These are phyloP conservation scores for Trachelus troglodyta DNA, from an alignment of 2,888 invertebrate genomes.

Conservation along the genomic window DNA sequence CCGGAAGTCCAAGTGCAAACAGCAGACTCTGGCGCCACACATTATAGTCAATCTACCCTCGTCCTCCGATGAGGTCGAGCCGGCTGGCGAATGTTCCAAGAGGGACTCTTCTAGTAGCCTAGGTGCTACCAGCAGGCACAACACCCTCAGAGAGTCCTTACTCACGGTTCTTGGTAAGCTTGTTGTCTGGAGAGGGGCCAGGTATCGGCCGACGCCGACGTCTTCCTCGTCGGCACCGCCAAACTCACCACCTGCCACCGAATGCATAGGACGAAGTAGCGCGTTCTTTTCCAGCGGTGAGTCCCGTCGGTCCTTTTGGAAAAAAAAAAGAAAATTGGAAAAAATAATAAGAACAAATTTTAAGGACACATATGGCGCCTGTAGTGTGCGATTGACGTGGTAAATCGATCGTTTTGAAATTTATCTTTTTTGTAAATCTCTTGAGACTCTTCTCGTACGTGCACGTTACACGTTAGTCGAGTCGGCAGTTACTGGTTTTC, in stretches of 20 bases:
- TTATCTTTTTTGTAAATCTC: background rate
- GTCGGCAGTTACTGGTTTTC: constrained; percentile 27
- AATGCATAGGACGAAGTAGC: constrained; percentile 70
- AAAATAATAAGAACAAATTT: background rate
- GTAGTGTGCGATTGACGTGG: constrained; percentile 5
- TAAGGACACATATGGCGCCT: background rate
- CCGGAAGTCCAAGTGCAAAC: constrained; percentile 53
- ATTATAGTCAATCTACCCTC: constrained; percentile 51
- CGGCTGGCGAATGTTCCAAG: constrained; percentile 54
- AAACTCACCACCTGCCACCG: constrained; percentile 64
- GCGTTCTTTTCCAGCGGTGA: constrained; percentile 63
- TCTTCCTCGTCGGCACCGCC: constrained; percentile 63
- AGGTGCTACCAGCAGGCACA: constrained; percentile 63
- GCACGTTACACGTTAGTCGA: constrained; percentile 11
- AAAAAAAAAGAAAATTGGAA: background rate
- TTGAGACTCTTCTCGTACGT: background rate
- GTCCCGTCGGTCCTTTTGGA: constrained; percentile 26
- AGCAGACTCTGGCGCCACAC: constrained; percentile 44
- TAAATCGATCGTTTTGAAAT: background rate
- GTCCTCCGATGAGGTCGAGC: constrained; percentile 51
- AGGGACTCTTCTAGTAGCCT: constrained; percentile 61
- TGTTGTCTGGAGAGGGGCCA: constrained; percentile 70
- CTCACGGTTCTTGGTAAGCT: constrained; percentile 75
- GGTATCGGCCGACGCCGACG: constrained; percentile 62
- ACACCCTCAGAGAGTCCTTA: constrained; percentile 73